These are phyloP conservation scores for Drosophila orosa DNA, from an alignment of 1,140 invertebrate genomes.

Conservation along the genomic window DNA sequence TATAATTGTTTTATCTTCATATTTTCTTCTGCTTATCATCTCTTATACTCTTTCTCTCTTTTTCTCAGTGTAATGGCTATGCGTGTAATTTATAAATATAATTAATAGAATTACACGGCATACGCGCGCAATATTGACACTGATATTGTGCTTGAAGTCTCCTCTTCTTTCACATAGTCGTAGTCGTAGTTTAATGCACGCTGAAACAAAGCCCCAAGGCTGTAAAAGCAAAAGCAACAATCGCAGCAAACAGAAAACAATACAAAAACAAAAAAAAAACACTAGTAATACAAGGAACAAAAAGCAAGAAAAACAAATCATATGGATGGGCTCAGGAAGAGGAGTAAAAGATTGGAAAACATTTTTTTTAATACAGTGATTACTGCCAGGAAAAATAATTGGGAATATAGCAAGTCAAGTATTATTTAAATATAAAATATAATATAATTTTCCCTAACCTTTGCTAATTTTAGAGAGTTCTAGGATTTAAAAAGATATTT, in stretches of 20 bases:
- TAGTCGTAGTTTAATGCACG: slow-evolving; percentile 72
- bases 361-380: background rate
- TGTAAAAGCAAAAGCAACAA: slow-evolving; percentile 46
- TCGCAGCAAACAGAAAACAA: slow-evolving; percentile 9
- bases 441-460: background rate
- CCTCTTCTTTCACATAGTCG: slow-evolving; percentile 32
- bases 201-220: slow-evolving; percentile 75
- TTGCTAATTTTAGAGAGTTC: background rate
- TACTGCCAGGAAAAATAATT: background rate
- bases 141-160: slow-evolving; percentile 67
- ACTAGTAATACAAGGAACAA: slow-evolving; percentile 9
- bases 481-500: no score
- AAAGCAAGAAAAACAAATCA: background rate
- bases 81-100: slow-evolving; percentile 58
- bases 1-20: background rate
- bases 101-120: slow-evolving; percentile 72
- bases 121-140: slow-evolving; percentile 76
- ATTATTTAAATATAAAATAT: background rate
- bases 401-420: background rate
- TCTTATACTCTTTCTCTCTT: background rate
- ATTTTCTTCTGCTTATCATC: background rate
- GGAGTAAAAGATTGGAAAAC: background rate
- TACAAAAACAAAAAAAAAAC: slow-evolving; percentile 1
- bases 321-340: background rate
- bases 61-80: slow-evolving; percentile 10